phyloP scores from a whole-genome alignment of 2,888 invertebrate species.

The Drosophila aldrichi region DNA sequence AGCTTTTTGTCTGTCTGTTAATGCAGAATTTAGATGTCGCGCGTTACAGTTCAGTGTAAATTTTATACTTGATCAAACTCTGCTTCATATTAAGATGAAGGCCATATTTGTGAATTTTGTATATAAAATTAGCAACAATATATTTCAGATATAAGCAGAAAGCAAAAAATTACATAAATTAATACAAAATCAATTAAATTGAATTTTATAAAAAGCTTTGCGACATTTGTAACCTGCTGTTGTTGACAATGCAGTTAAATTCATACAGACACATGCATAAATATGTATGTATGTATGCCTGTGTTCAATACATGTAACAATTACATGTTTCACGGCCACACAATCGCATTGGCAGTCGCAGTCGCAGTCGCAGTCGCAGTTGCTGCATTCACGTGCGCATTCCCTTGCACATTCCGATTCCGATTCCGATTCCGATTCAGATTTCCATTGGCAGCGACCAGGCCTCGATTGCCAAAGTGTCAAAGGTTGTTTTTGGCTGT shows the following conservation, averaged over 20 bases:
- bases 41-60: constrained; percentile 2
- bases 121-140: neutral
- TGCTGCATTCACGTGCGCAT: constrained; percentile 8
- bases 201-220: neutral
- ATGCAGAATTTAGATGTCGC: neutral
- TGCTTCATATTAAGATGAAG: neutral
- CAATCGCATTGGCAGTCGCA: constrained; percentile 3
- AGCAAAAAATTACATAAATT: no score
- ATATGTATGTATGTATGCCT: neutral
- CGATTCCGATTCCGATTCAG: constrained; percentile 20
- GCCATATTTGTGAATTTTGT: neutral
- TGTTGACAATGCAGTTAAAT: constrained; percentile 17
- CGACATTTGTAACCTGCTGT: neutral
- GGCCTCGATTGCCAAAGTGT: constrained; percentile 66
- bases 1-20: neutral
- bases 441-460: constrained; percentile 28
- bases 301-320: constrained; percentile 38
- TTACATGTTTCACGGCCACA: constrained; percentile 31
- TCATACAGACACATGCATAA: neutral
- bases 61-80: neutral
- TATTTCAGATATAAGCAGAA: no score
- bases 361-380: neutral
- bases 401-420: constrained; percentile 12
- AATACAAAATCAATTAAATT: neutral
- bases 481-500: constrained; percentile 67